These are phyloP conservation scores for Propithecus coquereli DNA, from an alignment of 2,113 vertebrate genomes.

Conservation along the genomic window DNA sequence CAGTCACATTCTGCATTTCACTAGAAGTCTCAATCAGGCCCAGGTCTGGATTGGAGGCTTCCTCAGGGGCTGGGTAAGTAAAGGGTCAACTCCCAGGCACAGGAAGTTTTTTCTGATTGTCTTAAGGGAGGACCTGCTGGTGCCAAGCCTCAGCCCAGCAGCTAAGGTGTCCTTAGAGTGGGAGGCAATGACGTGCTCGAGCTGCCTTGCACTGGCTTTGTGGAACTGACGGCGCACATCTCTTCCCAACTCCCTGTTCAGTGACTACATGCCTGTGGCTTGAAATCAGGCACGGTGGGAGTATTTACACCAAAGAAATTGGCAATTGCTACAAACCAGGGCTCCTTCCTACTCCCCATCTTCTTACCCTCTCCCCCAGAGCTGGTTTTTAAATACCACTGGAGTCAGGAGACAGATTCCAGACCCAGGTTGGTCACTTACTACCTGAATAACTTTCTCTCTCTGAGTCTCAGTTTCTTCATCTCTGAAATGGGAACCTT, in stretches of 20 bases:
- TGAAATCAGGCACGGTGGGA: neutral
- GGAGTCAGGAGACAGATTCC: neutral
- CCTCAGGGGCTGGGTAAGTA: neutral
- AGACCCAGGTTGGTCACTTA: neutral
- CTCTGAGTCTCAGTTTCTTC: neutral
- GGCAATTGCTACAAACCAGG: neutral
- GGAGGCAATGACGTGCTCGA: neutral
- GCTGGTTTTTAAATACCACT: neutral
- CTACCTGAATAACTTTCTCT: neutral
- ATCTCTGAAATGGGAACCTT: neutral
- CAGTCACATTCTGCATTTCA: rapidly evolving
- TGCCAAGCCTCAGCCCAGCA: neutral
- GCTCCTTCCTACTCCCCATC: neutral
- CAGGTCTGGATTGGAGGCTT: constrained; percentile 65
- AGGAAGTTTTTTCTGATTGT: neutral
- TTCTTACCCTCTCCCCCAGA: neutral
- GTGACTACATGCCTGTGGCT: neutral
- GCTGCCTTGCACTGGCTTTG: neutral
- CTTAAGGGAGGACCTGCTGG: neutral
- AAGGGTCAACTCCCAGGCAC: rapidly evolving
- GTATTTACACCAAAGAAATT: neutral
- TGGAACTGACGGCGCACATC: neutral
- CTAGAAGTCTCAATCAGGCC: rapidly evolving
- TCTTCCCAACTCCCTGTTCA: neutral
- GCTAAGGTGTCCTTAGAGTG: neutral